These are phyloP conservation scores for Sebastes glaucus DNA, from an alignment of 2,797 vertebrate genomes.

Conservation along the genomic window DNA sequence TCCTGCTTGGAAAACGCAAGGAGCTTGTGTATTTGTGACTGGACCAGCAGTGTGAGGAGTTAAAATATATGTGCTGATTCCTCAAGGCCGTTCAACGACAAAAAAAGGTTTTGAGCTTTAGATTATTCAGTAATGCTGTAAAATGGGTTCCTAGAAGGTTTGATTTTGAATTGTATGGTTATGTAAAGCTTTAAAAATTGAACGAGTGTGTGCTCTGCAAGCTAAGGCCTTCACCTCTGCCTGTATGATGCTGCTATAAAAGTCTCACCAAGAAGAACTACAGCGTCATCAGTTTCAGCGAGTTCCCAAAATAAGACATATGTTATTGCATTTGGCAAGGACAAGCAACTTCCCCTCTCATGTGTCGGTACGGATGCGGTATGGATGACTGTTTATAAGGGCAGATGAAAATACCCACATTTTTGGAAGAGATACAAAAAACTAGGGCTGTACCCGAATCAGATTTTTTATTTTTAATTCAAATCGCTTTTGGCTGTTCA, in stretches of 20 bases:
- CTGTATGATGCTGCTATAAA: not conserved
- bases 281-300: not conserved
- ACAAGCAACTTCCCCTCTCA: not conserved
- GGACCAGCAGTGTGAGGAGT: not conserved
- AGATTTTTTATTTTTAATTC: no score
- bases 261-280: not conserved
- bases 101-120: slow-evolving; percentile 3
- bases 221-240: slow-evolving; percentile 13
- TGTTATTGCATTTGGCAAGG: not conserved
- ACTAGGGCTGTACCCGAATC: no score
- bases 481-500: no score
- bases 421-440: not conserved
- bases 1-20: slow-evolving; percentile 19
- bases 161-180: slow-evolving; percentile 31
- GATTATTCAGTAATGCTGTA: slow-evolving; percentile 32
- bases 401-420: not conserved
- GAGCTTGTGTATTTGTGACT: slow-evolving; percentile 30
- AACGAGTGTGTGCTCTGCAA: slow-evolving; percentile 32
- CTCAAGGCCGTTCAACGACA: not conserved
- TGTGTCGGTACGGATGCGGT: not conserved
- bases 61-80: slow-evolving; percentile 20
- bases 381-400: not conserved
- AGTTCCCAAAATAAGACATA: not conserved
- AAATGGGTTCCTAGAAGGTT: slow-evolving; percentile 17
- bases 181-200: slow-evolving; percentile 31